phyloP scores from a whole-genome alignment of 2,113 vertebrate genomes.

The Periophthalmus modestus region DNA sequence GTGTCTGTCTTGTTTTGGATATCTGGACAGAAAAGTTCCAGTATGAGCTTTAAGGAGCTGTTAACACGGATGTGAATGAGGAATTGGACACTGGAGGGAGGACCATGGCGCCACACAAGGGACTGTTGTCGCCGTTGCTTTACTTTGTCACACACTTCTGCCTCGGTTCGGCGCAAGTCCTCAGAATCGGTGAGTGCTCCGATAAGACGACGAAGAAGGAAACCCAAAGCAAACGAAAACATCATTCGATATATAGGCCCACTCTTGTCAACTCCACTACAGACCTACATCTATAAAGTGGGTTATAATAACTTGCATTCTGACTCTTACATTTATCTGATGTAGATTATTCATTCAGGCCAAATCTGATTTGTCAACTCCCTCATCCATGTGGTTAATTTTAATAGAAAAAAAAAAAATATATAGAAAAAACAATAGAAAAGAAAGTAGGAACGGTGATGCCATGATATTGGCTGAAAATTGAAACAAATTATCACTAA shows the following conservation, averaged over 20 bases:
- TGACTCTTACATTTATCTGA: background rate
- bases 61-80: conserved; percentile 72
- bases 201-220: background rate
- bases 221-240: background rate
- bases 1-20: conserved; percentile 58
- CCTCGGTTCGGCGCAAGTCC: conserved; percentile 86
- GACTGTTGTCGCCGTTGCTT: conserved; percentile 80
- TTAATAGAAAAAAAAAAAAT: background rate
- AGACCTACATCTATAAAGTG: background rate
- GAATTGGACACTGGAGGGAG: conserved; percentile 66
- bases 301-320: background rate
- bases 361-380: background rate
- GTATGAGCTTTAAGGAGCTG: conserved; percentile 69
- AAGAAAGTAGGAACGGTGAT: background rate
- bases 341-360: background rate
- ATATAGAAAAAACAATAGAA: background rate
- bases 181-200: conserved; percentile 89
- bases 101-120: conserved; percentile 78
- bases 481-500: background rate
- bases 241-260: background rate
- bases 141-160: conserved; percentile 80
- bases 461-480: background rate
- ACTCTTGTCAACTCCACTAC: background rate
- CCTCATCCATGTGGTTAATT: background rate
- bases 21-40: conserved; percentile 66